Conservation (phyloP, 2,888 invertebrate genomes). For the Melanostoma scalare region DNA sequence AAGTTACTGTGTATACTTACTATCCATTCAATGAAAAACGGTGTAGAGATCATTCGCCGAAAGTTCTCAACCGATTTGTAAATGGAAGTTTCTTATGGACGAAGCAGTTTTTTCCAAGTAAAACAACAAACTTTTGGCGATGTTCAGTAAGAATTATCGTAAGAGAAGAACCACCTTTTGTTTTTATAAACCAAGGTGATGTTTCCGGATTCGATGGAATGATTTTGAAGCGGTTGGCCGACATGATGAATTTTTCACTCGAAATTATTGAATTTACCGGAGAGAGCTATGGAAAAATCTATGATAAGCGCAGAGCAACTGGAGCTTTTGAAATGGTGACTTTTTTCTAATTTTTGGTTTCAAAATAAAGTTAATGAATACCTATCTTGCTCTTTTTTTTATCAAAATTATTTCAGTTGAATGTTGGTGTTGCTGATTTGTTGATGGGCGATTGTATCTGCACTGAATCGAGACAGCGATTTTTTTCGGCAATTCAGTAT, state of each 20-base stretch:
- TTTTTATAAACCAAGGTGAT: background rate
- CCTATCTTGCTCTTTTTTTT: too few relatives aligned
- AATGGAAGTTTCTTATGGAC: slow-evolving; percentile 4
- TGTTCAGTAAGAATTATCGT: slow-evolving; percentile 6
- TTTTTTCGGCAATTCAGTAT: background rate
- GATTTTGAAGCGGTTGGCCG: background rate
- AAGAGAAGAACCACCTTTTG: background rate
- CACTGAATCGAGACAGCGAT: background rate
- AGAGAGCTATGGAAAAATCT: background rate
- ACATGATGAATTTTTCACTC: slow-evolving; percentile 5
- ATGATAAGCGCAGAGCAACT: background rate
- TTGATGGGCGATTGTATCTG: slow-evolving; percentile 1
- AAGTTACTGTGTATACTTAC: slow-evolving; percentile 14
- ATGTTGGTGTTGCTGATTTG: slow-evolving; percentile 6
- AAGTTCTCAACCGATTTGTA: slow-evolving; percentile 16
- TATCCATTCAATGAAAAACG: slow-evolving; percentile 8
- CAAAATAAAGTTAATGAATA: background rate
- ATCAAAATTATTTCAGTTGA: slow-evolving; percentile 1
- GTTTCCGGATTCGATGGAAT: background rate
- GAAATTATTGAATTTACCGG: background rate
- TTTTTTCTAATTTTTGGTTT: background rate
- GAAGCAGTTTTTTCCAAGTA: background rate
- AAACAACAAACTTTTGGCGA: slow-evolving; percentile 7
- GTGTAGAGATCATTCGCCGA: slow-evolving; percentile 3
- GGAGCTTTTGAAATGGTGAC: slow-evolving; percentile 13